Base-by-base conservation (phyloP, 1,140 invertebrate species). In the Homarus americanus region DNA sequence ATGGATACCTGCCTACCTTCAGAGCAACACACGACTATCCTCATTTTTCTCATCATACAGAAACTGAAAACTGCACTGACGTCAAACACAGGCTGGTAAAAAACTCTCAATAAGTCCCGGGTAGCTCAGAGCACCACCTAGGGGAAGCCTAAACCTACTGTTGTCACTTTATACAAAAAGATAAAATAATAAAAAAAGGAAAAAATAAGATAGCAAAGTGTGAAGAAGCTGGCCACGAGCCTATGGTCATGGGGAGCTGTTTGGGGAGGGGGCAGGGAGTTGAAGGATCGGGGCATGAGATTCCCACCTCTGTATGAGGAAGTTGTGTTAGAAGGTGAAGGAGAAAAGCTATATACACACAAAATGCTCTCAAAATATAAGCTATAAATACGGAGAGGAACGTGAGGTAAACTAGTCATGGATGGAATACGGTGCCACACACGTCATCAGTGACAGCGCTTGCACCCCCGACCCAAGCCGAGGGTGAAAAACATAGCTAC, bases 301-400 rank as follows among this genome's bases (percentile, higher is more conserved):
- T 83, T 83, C 53, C 28, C 38, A 32, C 38, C n/a, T 83, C 58
- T 83, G 40, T 66, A 40, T 36, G 41, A 86, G 83, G 69, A 53
- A 75, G 69, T 75, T 53, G 40, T 69, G 75, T 82, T 34, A 86
- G 40, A 76, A 86, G 44, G 72, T 86, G 69, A 58, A 82, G 53
- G 72, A 75, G 83, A 86, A 86, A 76, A 86, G 83, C 83, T 76
- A 76, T 76, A 72, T 86, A 86, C 83, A 86, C 83, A 86, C 83
- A 86, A 86, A 86, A 86, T 86, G 72, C 83, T 86, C 69, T 86
- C 66, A 86, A 86, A 86, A 86, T 86, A 86, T 86, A 86, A 86
- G 72, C 82, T 86, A 86, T 86, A 76, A 86, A 75, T 75, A 86
- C 44, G 72, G 83, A 76, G 83, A 86, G 83, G 83, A 86, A 86